Evolutionary conservation across 2,888 invertebrate species (phyloP), one percentile per base, ranked within the genome.

Genomic region (Leptinotarsa tumamoca): DNA sequence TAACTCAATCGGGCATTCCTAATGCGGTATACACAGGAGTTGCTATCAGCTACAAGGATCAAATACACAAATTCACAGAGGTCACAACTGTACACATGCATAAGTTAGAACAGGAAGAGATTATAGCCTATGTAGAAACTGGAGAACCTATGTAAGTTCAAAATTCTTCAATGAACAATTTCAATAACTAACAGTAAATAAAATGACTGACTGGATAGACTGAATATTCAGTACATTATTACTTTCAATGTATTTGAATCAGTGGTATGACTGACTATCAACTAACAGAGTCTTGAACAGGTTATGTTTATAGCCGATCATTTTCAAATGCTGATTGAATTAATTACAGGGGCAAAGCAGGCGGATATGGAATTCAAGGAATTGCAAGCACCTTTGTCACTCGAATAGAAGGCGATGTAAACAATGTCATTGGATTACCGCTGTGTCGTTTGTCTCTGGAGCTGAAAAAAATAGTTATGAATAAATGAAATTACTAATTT

Each of bases 11-110:
- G 74, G 95, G 95, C 14, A 90, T 91, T 83, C 90, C 91, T n/a
- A 97, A 98, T 87, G 90, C 91, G 1, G 96, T 98, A 0, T 94
- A 93, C 85, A 97, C 97, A 0, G 98, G 98, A 15, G 96, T 98
- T 4, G 95, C 94, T 15, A 89, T 98, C 0, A 93, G 93, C 85
- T 91, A 92, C 75, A 87, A 88, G 1, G 87, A 90, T 5, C 89
- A 90, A 76, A 88, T 92, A 61, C 89, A 92, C 0, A 92, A 91
- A 84, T 98, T 97, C 86, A 93, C 94, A 51, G 97, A 97, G 85
- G 92, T 91, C 52, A 95, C 98, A 0, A 91, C 93, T 83, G 98
- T 99, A 0, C 91, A 91, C 77, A 95, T 99, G 91, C 94, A 94
- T 0, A 89, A 93, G 67, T 87, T 98, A 77, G 90, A 93, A 4